These are phyloP conservation scores for Montipora efflorescens DNA, from an alignment of 64 coral and sea anemone genomes.

Conservation along the genomic window DNA sequence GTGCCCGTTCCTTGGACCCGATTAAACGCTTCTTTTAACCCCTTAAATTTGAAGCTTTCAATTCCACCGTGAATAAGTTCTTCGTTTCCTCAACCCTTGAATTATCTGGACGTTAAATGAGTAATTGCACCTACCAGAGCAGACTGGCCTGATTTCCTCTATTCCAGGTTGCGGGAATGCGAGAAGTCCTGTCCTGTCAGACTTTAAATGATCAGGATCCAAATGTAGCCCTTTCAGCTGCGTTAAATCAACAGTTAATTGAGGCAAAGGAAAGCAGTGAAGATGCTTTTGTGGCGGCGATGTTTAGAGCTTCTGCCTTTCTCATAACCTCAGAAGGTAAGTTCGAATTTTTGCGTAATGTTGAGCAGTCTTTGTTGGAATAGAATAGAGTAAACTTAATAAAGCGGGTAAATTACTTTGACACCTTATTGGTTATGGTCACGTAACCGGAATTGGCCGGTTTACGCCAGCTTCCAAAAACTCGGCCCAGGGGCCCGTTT, in stretches of 20 bases:
- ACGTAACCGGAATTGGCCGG: no score
- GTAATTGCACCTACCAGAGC: background rate
- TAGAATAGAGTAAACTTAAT: no score
- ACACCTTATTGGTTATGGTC: no score
- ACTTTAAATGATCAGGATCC: slow-evolving; percentile 63
- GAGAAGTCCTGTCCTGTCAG: slow-evolving; percentile 60
- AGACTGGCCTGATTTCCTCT: background rate
- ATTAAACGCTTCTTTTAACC: no score
- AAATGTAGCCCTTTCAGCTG: slow-evolving; percentile 47
- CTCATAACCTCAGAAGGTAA: slow-evolving; percentile 83
- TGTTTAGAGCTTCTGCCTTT: slow-evolving; percentile 92
- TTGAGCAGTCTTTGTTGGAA: no score
- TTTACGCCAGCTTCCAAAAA: no score
- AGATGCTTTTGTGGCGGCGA: slow-evolving; percentile 76
- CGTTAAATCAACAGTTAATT: slow-evolving; percentile 77
- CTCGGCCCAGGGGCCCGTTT: no score
- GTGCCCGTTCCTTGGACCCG: no score
- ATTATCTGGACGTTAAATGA: background rate
- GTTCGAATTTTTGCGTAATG: background rate
- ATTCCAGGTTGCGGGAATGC: slow-evolving; percentile 84
- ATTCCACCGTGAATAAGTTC: no score
- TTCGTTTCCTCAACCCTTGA: no score
- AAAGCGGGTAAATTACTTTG: no score
- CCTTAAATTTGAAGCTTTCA: no score
- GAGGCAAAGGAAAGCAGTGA: slow-evolving; percentile 29